Percentiles rank a stretch among this genome's conserved stretches.
phyloP scores from a whole-genome alignment of 2,113 vertebrate species.

The Morphnarchus princeps region DNA sequence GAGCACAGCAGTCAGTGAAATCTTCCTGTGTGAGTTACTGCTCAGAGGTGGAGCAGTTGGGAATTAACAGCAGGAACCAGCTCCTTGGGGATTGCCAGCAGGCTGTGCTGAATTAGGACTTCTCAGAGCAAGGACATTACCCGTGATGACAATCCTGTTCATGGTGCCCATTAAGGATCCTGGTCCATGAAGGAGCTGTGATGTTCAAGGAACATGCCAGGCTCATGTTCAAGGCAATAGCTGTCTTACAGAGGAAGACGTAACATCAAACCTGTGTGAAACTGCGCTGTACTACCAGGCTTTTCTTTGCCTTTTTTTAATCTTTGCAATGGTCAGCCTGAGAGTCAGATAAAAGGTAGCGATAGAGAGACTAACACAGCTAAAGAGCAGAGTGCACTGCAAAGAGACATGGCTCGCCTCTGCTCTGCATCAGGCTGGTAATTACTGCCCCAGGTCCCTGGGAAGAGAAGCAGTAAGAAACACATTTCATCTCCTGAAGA shows the following conservation, averaged over 20 bases:
- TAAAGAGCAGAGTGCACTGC: neutral
- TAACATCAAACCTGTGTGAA: neutral
- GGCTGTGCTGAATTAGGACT: neutral
- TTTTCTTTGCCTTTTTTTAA: neutral
- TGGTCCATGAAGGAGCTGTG: neutral
- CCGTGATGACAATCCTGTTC: neutral
- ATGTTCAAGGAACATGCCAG: neutral
- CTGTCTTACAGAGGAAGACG: neutral
- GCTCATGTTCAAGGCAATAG: neutral
- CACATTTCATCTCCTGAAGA: neutral
- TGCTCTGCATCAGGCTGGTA: neutral
- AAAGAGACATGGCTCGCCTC: neutral
- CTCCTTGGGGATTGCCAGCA: neutral
- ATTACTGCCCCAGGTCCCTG: neutral
- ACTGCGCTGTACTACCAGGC: neutral
- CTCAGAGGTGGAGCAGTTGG: neutral
- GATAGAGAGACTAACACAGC: neutral
- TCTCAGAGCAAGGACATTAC: neutral
- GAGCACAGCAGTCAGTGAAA: rapidly evolving
- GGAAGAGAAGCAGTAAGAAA: neutral
- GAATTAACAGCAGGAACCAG: neutral
- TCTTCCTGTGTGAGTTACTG: neutral
- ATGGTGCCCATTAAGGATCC: neutral
- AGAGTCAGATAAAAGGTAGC: neutral
- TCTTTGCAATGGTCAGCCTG: neutral